Evolutionary conservation across 23 tunicate species (phyloP), one percentile per base, ranked within the genome.

Genomic region (Oikopleura vanhoeffeni): DNA sequence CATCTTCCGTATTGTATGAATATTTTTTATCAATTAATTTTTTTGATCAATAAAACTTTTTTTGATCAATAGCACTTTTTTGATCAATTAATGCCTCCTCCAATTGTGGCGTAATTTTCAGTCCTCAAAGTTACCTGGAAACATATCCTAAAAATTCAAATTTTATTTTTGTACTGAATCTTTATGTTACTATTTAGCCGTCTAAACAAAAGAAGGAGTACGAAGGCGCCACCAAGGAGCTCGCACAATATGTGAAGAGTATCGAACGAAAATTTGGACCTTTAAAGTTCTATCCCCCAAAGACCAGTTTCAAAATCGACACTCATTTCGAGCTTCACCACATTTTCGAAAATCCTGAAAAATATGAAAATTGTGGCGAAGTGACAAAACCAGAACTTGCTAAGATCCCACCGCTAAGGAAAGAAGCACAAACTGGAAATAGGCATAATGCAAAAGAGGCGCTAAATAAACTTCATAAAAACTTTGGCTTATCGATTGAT

Each of bases 151-250:
- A n/a, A n/a, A n/a, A n/a, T n/a, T n/a, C n/a, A n/a, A n/a, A n/a
- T n/a, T n/a, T n/a, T n/a, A n/a, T n/a, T n/a, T n/a, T n/a, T n/a
- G n/a, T n/a, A n/a, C n/a, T n/a, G n/a, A n/a, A n/a, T n/a, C n/a
- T n/a, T n/a, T n/a, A n/a, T n/a, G n/a, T n/a, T n/a, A n/a, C 24
- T 49, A 49, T 49, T 71, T 71, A 71, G 79, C 34, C 79, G 32
- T 18, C 27, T 4, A 71, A 71, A 32, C 79, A 71, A 32, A 71
- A 71, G 38, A 28, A 32, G 35, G 79, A 71, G 0, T 85, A 89
- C 33, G 99, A 94, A 41, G 85, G 76, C 41, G 99, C 99, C 0
- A 91, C 91, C 88, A 87, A 60, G 41, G 99, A 94, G 76, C 76
- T 86, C 77, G 88, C 89, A 64, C 83, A 41, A 34, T 94, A 94